Evolutionary conservation across 2,888 invertebrate genomes (phyloP), one percentile per base, ranked within the genome.

Genomic region (Watsonalla binaria): DNA sequence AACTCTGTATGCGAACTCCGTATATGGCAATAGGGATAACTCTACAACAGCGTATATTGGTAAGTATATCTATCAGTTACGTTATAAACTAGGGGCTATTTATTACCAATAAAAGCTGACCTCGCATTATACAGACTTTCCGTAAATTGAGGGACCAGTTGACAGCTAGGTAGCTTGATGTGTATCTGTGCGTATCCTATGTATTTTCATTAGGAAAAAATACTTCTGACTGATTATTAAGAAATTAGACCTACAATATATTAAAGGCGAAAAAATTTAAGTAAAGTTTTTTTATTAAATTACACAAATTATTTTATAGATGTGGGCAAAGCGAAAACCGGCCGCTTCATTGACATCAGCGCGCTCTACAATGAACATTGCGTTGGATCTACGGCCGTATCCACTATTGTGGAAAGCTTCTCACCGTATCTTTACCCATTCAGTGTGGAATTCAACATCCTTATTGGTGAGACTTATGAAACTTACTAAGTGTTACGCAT

Each of bases 351-450:
- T 8, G 86, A 92, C 60, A 65, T 91, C 33, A 84, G 84, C 50
- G 71, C 70, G 7, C 74, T 90, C 2, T 80, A 82, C 61, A 78
- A 89, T 52, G 78, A 83, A 53, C 76, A 89, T 37, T 93, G 93
- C 67, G 78, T 84, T 33, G 86, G 86, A 0, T 85, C 91, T 0
- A 74, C 71, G 2, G 86, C 91, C 9, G 72, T 93, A 51, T 86
- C 77, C 51, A 70, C 84, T 0, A 92, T 93, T 51, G 89, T 91
- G 60, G 90, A 92, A 69, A 92, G 92, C 71, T 93, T 94, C 68
- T 94, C 95, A 0, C 95, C 95, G 0, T 96, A 96, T 74, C 84
- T 96, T 13, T 96, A 95, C 70, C 96, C 96, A 0, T 96, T 96
- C 78, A 95, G 94, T 60, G 94, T 96, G 35, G 95, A 96, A 79